phyloP scores from a whole-genome alignment of 2,888 invertebrate genomes.

The Rhodophaea formosa region DNA sequence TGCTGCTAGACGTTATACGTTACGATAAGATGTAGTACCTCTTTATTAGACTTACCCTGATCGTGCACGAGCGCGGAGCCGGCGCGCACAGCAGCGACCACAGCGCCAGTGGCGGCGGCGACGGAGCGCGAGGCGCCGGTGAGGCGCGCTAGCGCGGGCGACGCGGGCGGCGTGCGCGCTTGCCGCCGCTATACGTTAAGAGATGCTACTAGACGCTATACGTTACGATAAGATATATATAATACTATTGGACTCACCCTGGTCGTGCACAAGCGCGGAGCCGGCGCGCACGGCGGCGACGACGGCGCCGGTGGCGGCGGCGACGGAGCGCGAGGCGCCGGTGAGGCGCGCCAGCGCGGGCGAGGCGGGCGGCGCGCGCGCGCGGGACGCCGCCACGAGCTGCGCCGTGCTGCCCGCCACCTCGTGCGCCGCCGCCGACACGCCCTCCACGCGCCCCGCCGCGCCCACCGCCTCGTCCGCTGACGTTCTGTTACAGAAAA shows the following conservation, averaged over 20 bases:
- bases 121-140: constrained; percentile 93
- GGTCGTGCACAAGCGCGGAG: constrained; percentile 86
- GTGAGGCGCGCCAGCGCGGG: constrained; percentile 89
- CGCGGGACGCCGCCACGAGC: constrained; percentile 97
- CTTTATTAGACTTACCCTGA: constrained; percentile 16
- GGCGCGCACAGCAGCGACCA: constrained; percentile 96
- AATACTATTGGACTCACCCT: constrained; percentile 17
- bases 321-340: constrained; percentile 92
- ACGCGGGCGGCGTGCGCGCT: constrained; percentile 95
- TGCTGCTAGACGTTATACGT: no score
- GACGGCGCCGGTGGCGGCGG: constrained; percentile 94
- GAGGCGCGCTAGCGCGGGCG: constrained; percentile 89
- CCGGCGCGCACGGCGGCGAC: constrained; percentile 97
- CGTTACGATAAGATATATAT: no score
- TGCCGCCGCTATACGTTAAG: no score
- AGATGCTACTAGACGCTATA: no score
- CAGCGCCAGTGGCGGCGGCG: constrained; percentile 93
- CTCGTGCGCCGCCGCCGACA: constrained; percentile 98
- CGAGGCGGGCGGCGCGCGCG: constrained; percentile 94
- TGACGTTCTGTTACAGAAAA: constrained; percentile 83
- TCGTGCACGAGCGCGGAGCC: constrained; percentile 90
- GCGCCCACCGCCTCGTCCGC: constrained; percentile 95
- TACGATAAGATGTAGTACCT: no score
- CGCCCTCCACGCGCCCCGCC: constrained; percentile 93
- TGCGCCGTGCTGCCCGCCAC: constrained; percentile 97